Percentiles rank a stretch among this genome's conserved stretches.
Evolutionary conservation across 2,113 vertebrate genomes (phyloP).

Genomic region (Heterocephalus glaber): DNA sequence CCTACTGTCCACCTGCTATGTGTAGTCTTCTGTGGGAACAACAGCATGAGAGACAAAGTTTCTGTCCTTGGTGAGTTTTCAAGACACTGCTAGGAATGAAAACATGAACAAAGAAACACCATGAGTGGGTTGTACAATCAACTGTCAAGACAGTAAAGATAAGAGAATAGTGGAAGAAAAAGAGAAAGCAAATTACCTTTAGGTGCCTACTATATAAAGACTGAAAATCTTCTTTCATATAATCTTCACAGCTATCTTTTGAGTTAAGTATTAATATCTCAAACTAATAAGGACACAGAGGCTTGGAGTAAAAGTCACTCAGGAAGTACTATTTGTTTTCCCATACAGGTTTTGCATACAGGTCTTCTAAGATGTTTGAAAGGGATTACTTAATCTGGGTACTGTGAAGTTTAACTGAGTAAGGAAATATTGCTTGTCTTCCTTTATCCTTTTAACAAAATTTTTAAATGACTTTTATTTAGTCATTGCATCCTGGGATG

Average conservation of each 20-base stretch:
- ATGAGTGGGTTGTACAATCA: neutral
- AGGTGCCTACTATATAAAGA: neutral
- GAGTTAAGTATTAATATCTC: neutral
- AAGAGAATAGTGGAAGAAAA: neutral
- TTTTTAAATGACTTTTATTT: neutral
- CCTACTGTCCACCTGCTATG: accelerated
- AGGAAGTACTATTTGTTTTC: neutral
- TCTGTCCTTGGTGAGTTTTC: neutral
- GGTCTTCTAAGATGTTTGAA: neutral
- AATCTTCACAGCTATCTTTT: neutral
- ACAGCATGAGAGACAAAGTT: neutral
- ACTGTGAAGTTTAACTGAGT: neutral
- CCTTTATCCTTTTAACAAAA: neutral
- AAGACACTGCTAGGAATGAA: neutral
- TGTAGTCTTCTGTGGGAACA: neutral
- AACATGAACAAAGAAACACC: neutral
- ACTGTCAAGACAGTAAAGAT: neutral
- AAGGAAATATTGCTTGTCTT: neutral
- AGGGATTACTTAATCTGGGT: neutral
- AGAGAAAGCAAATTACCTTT: neutral
- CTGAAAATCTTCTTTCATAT: neutral
- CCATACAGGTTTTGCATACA: neutral
- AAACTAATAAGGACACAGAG: neutral
- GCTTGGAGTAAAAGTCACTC: neutral
- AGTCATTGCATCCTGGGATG: neutral